phyloP scores from a whole-genome alignment of 2,797 vertebrate genomes.

The Chiroxiphia lanceolata region DNA sequence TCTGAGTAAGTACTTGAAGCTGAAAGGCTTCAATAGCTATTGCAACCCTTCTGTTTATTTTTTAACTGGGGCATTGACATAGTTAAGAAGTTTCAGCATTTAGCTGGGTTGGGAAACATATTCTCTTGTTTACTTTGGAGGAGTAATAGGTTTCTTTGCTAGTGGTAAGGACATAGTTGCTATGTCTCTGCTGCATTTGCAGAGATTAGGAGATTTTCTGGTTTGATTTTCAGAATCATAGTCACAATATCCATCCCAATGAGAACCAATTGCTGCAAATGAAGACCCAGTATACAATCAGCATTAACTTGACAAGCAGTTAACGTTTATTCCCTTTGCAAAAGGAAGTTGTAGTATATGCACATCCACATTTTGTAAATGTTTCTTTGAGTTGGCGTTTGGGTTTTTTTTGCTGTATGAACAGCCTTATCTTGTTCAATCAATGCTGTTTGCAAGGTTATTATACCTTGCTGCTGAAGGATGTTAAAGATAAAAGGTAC shows the following conservation, averaged over 20 bases:
- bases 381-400: neutral
- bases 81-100: neutral
- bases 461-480: neutral
- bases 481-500: neutral
- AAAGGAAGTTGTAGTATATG: neutral
- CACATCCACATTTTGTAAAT: constrained; percentile 32
- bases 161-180: neutral
- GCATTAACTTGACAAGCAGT: constrained; percentile 47
- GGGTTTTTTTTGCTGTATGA: constrained; percentile 3
- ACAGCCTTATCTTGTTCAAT: constrained; percentile 38
- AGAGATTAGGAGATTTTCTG: constrained; percentile 51
- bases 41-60: constrained; percentile 19
- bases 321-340: constrained; percentile 6
- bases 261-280: constrained; percentile 37
- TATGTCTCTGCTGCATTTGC: constrained; percentile 41
- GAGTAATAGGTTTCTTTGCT: constrained; percentile 49
- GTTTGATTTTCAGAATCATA: constrained; percentile 48
- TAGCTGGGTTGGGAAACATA: constrained; percentile 13
- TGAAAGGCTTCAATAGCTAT: neutral
- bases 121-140: constrained; percentile 50
- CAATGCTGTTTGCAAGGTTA: constrained; percentile 1
- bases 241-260: neutral
- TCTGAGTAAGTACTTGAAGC: neutral
- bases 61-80: neutral
- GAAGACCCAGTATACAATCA: constrained; percentile 13